Evolutionary conservation across 1,140 invertebrate species (phyloP), one percentile per base, ranked within the genome.

Genomic region (Panonychus citri): DNA sequence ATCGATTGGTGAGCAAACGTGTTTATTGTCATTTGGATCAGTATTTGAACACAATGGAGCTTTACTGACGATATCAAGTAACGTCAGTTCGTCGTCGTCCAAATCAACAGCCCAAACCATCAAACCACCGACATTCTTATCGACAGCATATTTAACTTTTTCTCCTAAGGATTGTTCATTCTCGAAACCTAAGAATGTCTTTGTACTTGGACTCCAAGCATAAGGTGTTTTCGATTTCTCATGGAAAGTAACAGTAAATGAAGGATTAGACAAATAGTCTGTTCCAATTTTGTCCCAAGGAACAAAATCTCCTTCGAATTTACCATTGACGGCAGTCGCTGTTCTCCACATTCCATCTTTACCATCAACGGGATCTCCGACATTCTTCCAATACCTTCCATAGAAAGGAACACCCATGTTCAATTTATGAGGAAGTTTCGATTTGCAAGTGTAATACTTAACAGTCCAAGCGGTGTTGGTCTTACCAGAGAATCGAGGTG

Each of bases 391-490:
- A 52, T 53, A 67, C 3, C 65, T 52, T 13, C 65, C 66, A 54
- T 66, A 66, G 56, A 66, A 66, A 13, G 65, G 66, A n/a, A 66
- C 40, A 7, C 65, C 66, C 60, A 66, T 61, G 21, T 61, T 65
- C 8, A 65, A 63, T 53, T 66, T 67, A n/a, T 65, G 51, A 15
- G 63, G 57, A 5, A 56, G 30, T 21, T 62, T 58, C 12, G 56
- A 39, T 51, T 60, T 56, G 54, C 65, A 66, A 13, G 58, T 55
- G 57, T 66, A 66, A 43, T 66, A 64, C 46, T 66, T 66, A 51
- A 66, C 59, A 10, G 65, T 65, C 55, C 64, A 65, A 26, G 66
- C 63, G 1, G 64, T 65, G 46, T 67, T 67, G 54, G 62, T 65
- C 54, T 67, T 66, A 24, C 65, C 66, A 13, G 62, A 63, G 50